phyloP scores from a whole-genome alignment of 2,113 vertebrate species.

The Callorhinus ursinus region DNA sequence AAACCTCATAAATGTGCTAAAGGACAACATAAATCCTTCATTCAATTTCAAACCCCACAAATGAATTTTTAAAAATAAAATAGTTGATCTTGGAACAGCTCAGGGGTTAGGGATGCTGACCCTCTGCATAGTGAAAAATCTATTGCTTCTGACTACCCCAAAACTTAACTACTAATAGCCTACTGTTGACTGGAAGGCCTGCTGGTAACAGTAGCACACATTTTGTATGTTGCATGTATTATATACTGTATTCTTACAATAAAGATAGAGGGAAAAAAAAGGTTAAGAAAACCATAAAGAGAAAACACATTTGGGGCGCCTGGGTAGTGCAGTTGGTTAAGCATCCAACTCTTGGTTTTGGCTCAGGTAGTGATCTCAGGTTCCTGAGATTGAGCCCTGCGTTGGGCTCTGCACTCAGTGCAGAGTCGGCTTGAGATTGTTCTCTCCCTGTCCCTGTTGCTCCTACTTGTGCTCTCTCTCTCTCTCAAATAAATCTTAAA shows the following conservation, averaged over 20 bases:
- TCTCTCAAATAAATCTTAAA: too few relatives aligned
- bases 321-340: not conserved
- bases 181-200: not conserved
- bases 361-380: not conserved
- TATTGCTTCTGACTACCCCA: not conserved
- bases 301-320: not conserved
- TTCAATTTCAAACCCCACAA: slow-evolving; percentile 2
- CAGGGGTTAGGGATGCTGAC: not conserved
- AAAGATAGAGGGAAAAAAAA: not conserved
- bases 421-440: too few relatives aligned
- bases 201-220: not conserved
- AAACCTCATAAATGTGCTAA: not conserved
- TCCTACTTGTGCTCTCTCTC: too few relatives aligned
- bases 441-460: too few relatives aligned
- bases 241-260: not conserved
- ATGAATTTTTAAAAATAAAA: not conserved
- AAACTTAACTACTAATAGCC: not conserved
- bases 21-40: not conserved
- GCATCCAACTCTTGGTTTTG: not conserved
- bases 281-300: not conserved
- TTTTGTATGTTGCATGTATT: not conserved
- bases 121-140: not conserved
- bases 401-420: too few relatives aligned
- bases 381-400: not conserved
- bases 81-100: not conserved